Evolutionary conservation across 2,888 invertebrate species (phyloP), one percentile per base, ranked within the genome.

Genomic region (Parasteatoda lunata): DNA sequence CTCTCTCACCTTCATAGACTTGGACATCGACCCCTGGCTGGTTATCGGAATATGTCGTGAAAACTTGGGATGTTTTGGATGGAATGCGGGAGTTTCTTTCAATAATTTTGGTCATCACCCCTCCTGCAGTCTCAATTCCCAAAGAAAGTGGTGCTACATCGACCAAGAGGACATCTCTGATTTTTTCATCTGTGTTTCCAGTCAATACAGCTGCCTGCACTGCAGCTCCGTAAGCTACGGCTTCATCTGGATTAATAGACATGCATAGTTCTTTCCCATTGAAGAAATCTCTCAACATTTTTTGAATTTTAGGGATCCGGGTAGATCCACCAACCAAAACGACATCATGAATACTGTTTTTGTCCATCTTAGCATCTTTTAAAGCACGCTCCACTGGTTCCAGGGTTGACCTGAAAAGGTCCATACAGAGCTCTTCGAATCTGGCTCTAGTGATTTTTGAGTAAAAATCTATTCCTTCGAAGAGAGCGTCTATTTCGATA

Each of bases 41-140:
- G 91, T 97, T 97, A 92, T 98, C 97, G 15, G 96, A 93, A 91
- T 97, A 97, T 0, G 98, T 98, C 4, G 97, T 96, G 91, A 98
- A 98, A 0, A 94, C 95, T 91, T 95, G 94, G 0, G 94, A 93
- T 91, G 95, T 94, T 89, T 95, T 95, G 90, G 95, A 94, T 0
- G 95, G 95, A 90, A 96, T 96, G 84, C 95, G 94, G 0, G 95
- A 94, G 91, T 96, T 96, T 90, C 97, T 94, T 91, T 96, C 96
- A 49, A 97, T 95, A 30, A 97, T 92, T 88, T 95, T 95, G 0
- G 96, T 94, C 96, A 96, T 96, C 2, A 96, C 95, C 11, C 96
- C 89, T 7, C 92, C 92, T 6, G 91, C 92, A 1, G 92, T 92
- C 91, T 96, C 96, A 94, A 93, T 92, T n/a, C 93, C 93, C 5